Base-by-base conservation (phyloP, 2,888 invertebrate species). In the Anticlea derivata region DNA sequence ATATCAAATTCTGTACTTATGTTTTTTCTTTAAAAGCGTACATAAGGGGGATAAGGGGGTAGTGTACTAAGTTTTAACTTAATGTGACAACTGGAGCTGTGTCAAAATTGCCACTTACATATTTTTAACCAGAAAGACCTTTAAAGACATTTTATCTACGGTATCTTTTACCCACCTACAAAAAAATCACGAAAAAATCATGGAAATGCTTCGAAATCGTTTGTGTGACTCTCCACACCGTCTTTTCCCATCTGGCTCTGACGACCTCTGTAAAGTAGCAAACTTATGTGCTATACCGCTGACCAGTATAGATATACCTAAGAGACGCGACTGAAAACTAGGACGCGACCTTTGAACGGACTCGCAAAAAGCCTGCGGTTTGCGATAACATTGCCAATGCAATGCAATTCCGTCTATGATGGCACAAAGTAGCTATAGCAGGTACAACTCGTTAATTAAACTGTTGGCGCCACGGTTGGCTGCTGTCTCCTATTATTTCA, bases 401-500 rank as follows among this genome's bases (percentile, higher is more conserved):
- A 55, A 43, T 62, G 54, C 33, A 13, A 54, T 33, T 30, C 35
- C 7, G 7, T 17, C 17, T 3, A 3, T 41, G 48, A 27, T 24
- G 33, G 22, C 8, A 31, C 30, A 40, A 23, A 43, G 20, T 37
- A 26, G 17, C 8, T 53, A 60, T 39, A 37, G 13, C 30, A 53
- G 34, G 53, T 61, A 60, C 51, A 59, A 39, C 49, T 41, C 54
- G 61, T 68, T 70, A 70, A 74, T 71, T 73, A 74, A 73, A 63
- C 56, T 48, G 63, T 61, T 61, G 49, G 52, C 61, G 66, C 61
- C 63, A 63, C 61, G 45, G 61, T 45, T 57, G 62, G 50, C 67
- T 70, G 70, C 61, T 63, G 67, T 59, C 66, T 62, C 65, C 70
- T 69, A 74, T 83, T 79, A 82, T 80, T 80, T 78, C 68, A 82